These are phyloP conservation scores for Sipunculus nudus DNA, from an alignment of 2,888 invertebrate genomes.

Conservation along the genomic window DNA sequence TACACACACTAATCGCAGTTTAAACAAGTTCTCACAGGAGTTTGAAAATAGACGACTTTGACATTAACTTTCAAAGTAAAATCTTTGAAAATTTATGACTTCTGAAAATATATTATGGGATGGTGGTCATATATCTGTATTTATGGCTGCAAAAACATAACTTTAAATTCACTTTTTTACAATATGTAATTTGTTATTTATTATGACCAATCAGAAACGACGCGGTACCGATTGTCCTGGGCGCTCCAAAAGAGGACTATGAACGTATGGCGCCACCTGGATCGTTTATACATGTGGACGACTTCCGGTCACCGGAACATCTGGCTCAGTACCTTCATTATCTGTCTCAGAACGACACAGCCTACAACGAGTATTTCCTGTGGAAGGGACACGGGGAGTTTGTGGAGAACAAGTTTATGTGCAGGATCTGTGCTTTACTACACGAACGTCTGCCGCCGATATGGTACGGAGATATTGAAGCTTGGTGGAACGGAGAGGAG, in stretches of 20 bases:
- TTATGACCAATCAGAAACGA: constrained; percentile 33
- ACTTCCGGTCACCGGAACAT: constrained; percentile 87
- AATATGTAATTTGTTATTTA: too few relatives aligned
- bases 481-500: too few relatives aligned
- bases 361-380: constrained; percentile 93
- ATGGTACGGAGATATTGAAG: too few relatives aligned
- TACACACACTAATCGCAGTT: too few relatives aligned
- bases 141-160: too few relatives aligned
- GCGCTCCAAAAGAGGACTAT: constrained; percentile 35
- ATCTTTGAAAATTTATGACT: too few relatives aligned
- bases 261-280: constrained; percentile 82
- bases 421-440: constrained; percentile 80
- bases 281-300: constrained; percentile 95
- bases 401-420: constrained; percentile 95
- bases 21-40: too few relatives aligned
- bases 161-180: too few relatives aligned
- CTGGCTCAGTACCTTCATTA: constrained; percentile 86
- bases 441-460: constrained; percentile 20
- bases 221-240: constrained; percentile 40
- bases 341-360: constrained; percentile 85
- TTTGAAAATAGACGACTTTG: too few relatives aligned
- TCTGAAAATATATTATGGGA: too few relatives aligned
- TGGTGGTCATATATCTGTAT: too few relatives aligned
- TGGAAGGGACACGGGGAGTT: constrained; percentile 96
- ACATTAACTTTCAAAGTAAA: too few relatives aligned